These are phyloP conservation scores for Metridium senile DNA, from an alignment of 92 coral and sea anemone genomes.

Conservation along the genomic window DNA sequence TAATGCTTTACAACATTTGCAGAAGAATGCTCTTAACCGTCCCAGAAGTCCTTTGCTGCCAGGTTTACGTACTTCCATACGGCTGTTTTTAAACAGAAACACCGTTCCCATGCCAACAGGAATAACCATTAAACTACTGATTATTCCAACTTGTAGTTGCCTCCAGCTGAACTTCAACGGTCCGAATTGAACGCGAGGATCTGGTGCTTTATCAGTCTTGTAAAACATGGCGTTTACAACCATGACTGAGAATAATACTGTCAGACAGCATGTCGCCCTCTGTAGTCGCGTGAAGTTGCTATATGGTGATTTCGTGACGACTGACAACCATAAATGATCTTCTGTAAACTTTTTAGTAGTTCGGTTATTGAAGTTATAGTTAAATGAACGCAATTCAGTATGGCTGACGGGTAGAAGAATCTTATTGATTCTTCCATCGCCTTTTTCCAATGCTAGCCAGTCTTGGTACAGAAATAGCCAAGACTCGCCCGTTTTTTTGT, in stretches of 20 bases:
- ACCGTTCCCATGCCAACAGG: conserved; percentile 71
- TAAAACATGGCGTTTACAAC: conserved; percentile 84
- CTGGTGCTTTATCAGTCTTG: conserved; percentile 40
- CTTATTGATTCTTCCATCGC: conserved; percentile 72
- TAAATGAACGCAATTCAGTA: conserved; percentile 56
- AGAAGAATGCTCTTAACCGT: not conserved
- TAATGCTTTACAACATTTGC: not conserved
- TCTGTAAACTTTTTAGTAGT: conserved; percentile 70
- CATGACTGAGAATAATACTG: conserved; percentile 74
- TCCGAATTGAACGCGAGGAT: conserved; percentile 78
- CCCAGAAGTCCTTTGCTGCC: not conserved
- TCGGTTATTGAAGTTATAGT: conserved; percentile 49
- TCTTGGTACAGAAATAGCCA: conserved; percentile 62
- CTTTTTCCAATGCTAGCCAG: conserved; percentile 80
- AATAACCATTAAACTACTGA: conserved; percentile 73
- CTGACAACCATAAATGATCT: conserved; percentile 86
- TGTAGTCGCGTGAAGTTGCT: conserved; percentile 79
- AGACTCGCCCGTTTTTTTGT: conserved; percentile 33
- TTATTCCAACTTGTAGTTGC: conserved; percentile 65
- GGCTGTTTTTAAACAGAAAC: conserved; percentile 61
- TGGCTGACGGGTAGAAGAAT: conserved; percentile 53
- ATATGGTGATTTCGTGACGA: conserved; percentile 72
- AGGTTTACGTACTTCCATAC: not conserved
- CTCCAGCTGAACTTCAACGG: conserved; percentile 82
- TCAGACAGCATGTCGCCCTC: conserved; percentile 76